These are phyloP conservation scores for Liopterus haemorrhoidalis DNA, from an alignment of 2,888 invertebrate species.

Conservation along the genomic window DNA sequence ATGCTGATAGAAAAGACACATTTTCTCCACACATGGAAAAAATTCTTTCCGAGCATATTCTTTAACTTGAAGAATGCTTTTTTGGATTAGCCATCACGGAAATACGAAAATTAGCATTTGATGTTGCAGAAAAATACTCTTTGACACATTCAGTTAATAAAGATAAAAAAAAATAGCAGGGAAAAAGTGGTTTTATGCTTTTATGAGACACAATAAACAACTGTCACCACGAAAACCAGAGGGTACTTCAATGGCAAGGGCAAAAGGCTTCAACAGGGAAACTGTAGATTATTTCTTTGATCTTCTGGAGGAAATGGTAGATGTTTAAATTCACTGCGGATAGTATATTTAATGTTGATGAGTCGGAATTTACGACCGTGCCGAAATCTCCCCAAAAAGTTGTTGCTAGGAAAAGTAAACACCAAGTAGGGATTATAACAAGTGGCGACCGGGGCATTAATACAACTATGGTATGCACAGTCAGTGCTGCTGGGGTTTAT, in stretches of 20 bases:
- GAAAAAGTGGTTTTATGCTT: slow-evolving; percentile 28
- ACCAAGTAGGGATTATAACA: slow-evolving; percentile 11
- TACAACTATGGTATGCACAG: slow-evolving; percentile 16
- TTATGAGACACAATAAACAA: slow-evolving; percentile 26
- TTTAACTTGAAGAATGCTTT: slow-evolving; percentile 23
- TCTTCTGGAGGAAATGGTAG: slow-evolving; percentile 22
- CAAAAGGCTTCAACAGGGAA: slow-evolving; percentile 25
- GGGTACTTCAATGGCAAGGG: slow-evolving; percentile 23
- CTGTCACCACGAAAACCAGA: slow-evolving; percentile 24
- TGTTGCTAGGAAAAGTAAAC: slow-evolving; percentile 15
- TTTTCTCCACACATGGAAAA: slow-evolving; percentile 16
- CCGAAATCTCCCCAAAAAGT: slow-evolving; percentile 30
- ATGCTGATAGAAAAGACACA: slow-evolving; percentile 14
- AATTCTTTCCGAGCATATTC: slow-evolving; percentile 17
- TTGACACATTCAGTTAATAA: slow-evolving; percentile 25
- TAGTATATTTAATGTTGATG: slow-evolving; percentile 26
- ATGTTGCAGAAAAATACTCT: slow-evolving; percentile 25
- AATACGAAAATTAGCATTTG: slow-evolving; percentile 26
- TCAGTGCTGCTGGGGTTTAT: slow-evolving; percentile 16
- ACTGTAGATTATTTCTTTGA: slow-evolving; percentile 27
- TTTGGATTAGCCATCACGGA: slow-evolving; percentile 26
- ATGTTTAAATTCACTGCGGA: slow-evolving; percentile 19
- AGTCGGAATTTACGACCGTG: slow-evolving; percentile 24
- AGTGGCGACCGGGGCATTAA: slow-evolving; percentile 16
- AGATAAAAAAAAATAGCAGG: slow-evolving; percentile 26